Evolutionary conservation across 2,113 vertebrate species (phyloP), one percentile per base, ranked within the genome.

Genomic region (Pedetes capensis): DNA sequence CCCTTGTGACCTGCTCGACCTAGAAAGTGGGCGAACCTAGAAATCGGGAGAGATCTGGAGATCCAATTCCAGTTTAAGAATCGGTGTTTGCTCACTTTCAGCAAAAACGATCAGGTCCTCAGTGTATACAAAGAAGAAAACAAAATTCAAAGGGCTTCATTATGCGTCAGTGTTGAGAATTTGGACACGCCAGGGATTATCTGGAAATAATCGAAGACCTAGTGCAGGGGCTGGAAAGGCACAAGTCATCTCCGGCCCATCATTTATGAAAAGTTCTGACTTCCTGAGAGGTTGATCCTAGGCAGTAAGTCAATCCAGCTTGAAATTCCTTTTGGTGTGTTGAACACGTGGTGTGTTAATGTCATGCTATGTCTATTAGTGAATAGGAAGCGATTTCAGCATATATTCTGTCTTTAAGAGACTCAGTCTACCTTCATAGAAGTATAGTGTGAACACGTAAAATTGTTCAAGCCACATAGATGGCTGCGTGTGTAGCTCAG

Each of bases 301-400:
- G 27, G 14, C 11, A 23, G 37, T 55, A 72, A 90, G 87, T 47
- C 47, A 55, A 92, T 47, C 47, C 29, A 13, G 17, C 59, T 72
- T 74, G n/a, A 72, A 18, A 94, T 92, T 51, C 83, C 95, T 88
- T 91, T 34, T 42, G 59, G 49, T 95, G 49, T 74, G 59, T 55
- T 81, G 42, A 88, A 23, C 23, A 63, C 6, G 3, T 66, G n/a
- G n/a, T 72, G 20, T 68, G 23, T 59, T 68, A 69, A 27, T 32
- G 49, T 78, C 3, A 55, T 17, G 6, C 13, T 69, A 86, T n/a
- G 9, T 74, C 49, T 91, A 29, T 64, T 20, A 74, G 37, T 63
- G 79, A 64, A 57, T 63, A n/a, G 27, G 47, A 76, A 78, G 18
- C 44, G 32, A 59, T 91, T 79, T 83, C 49, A 81, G 63, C 61